Evolutionary conservation across 1,140 invertebrate species (phyloP), one percentile per base, ranked within the genome.

Genomic region (Papilio helenus): DNA sequence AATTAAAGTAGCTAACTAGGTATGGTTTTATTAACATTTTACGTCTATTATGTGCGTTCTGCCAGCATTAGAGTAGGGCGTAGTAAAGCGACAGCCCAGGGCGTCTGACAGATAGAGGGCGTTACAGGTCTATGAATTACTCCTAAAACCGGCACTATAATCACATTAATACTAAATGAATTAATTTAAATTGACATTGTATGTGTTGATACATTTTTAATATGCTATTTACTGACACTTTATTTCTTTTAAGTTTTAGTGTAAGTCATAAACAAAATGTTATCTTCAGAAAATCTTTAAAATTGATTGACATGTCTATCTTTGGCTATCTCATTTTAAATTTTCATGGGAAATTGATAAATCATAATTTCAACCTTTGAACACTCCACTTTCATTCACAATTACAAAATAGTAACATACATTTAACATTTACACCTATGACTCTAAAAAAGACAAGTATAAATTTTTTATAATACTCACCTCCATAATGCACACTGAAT

Each of bases 401-500:
- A 14, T 51, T 3, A 29, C 76, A 65, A 23, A 26, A 51, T 46
- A 12, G 20, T 39, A 46, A 46, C 44, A 46, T 46, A 46, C 7
- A 20, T 5, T 39, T 39, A 34, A 34, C 3, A 34, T 34, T 34
- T 34, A 34, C 34, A 34, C 3, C n/a, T n/a, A 34, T 39, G 34
- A 8, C 8, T 39, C 7, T 8, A 8, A 8, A n/a, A 61, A 20
- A 71, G 55, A 2, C 72, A 23, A 46, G 20, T 20, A 20, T 39
- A n/a, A 73, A 3, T 23, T n/a, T 58, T 34, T 72, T 77, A 10
- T 18, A 51, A 44, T 77, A 86, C 92, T 95, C 90, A 97, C 97
- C 97, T 94, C 98, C 98, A 94, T 98, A 99, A 88, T 98, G 97
- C 83, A 98, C 96, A 84, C 97, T 98, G 82, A 98, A 96, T 83